Evolutionary conservation across 2,113 vertebrate species (phyloP).

Genomic region (Potamarius usumacintae): DNA sequence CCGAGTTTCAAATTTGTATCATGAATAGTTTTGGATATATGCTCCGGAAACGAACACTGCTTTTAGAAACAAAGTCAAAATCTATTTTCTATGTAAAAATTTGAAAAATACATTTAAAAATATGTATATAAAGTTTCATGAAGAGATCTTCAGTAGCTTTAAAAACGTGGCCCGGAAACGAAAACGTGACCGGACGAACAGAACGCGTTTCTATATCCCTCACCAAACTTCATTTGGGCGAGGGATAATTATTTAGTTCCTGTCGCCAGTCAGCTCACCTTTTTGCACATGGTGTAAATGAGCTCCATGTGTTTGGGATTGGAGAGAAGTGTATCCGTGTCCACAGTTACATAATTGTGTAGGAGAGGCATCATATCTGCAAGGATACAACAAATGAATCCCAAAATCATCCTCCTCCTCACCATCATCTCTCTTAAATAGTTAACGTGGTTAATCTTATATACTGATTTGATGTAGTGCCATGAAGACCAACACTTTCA

Average conservation of each 20-base stretch:
- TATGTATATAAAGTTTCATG: too few species aligned
- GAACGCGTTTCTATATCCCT: too few species aligned
- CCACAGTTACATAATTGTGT: conserved; percentile 98
- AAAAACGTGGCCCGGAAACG: too few species aligned
- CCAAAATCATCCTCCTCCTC: not conserved
- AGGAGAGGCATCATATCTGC: conserved; percentile 99
- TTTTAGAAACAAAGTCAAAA: too few species aligned
- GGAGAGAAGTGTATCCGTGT: conserved; percentile 88
- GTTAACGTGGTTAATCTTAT: not conserved
- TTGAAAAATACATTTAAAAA: too few species aligned
- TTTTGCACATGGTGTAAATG: conserved; percentile 97
- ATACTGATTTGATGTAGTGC: not conserved
- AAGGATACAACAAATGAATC: conserved; percentile 46
- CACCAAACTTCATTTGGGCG: too few species aligned
- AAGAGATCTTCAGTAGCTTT: too few species aligned
- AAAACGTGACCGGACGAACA: too few species aligned
- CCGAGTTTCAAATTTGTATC: too few species aligned
- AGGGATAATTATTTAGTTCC: not conserved
- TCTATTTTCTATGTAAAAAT: too few species aligned
- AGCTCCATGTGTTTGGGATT: conserved; percentile 93
- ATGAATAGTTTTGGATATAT: too few species aligned
- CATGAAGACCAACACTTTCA: not conserved
- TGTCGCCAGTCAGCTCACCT: conserved; percentile 74
- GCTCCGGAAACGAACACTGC: too few species aligned
- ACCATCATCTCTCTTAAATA: not conserved